Conservation (phyloP, 2,113 vertebrate genomes). For the Antechinus flavipes region DNA sequence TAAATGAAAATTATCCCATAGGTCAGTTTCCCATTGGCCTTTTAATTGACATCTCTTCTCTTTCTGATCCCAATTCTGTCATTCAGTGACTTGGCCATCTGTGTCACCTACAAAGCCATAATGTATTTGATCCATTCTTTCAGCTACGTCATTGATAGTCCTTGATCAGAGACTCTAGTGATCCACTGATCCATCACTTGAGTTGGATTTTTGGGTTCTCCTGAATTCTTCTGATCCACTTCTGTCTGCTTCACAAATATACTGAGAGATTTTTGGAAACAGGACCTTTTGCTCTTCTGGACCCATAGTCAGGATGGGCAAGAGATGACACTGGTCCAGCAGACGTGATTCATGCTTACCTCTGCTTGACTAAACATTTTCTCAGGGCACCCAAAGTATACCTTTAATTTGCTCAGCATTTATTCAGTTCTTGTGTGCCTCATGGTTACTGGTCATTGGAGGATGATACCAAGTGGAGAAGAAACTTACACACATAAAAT, state of each 20-base stretch:
- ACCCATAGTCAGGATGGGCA: background rate
- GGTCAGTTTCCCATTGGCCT: background rate
- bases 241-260: background rate
- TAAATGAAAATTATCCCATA: background rate
- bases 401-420: background rate
- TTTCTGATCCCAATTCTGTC: background rate
- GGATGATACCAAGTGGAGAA: background rate
- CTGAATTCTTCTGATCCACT: background rate
- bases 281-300: background rate
- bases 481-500: background rate
- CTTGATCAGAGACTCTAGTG: background rate
- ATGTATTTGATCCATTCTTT: background rate
- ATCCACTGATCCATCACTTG: background rate
- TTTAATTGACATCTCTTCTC: background rate
- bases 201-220: background rate
- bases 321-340: background rate
- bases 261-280: background rate
- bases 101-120: background rate
- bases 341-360: background rate
- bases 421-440: background rate
- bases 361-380: background rate
- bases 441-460: background rate
- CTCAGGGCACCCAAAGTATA: background rate
- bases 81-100: background rate
- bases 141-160: background rate